Conservation (phyloP, 2,113 vertebrate species). For the Baryphthengus martii region DNA sequence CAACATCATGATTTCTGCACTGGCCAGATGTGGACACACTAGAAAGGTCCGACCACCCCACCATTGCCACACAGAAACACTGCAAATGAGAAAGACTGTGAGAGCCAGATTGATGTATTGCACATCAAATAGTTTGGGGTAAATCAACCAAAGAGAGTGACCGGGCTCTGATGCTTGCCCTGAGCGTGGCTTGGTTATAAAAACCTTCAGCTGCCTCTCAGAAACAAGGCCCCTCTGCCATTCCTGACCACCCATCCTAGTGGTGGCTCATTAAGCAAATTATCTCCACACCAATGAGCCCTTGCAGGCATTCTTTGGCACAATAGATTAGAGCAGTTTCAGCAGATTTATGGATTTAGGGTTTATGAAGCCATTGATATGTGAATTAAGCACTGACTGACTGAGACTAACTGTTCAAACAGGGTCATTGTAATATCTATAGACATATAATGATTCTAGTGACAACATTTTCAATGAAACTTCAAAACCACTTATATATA, state of each 20-base stretch:
- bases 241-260: accelerated
- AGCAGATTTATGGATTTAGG: constrained; percentile 24
- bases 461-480: constrained; percentile 50
- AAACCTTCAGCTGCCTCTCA: background rate
- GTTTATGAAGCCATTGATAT: constrained; percentile 56
- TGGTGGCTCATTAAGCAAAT: background rate
- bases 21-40: accelerated
- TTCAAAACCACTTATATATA: background rate
- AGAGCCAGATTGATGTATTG: background rate
- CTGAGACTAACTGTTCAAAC: constrained; percentile 47
- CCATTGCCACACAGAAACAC: accelerated
- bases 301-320: background rate
- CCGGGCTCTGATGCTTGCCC: accelerated
- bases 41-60: background rate
- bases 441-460: constrained; percentile 49
- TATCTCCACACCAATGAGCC: background rate
- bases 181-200: accelerated
- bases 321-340: background rate
- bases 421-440: constrained; percentile 59
- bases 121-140: background rate
- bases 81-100: background rate
- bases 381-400: constrained; percentile 63
- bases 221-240: background rate
- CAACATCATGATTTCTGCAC: background rate
- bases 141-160: background rate